Conservation (phyloP, 2,113 vertebrate species). For the Lepus timidus region DNA sequence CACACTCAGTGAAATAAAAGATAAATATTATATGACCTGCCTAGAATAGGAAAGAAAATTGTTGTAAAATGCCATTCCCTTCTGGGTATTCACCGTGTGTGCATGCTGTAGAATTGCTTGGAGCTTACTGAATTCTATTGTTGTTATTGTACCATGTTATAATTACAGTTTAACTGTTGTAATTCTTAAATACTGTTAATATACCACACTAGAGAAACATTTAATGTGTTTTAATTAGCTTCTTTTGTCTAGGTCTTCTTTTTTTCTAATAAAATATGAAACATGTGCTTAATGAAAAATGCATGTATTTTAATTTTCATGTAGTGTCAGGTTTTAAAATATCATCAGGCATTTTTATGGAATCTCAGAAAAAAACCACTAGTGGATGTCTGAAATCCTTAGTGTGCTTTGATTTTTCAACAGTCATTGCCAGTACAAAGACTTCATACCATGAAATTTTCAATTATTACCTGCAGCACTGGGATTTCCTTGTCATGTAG, state of each 20-base stretch:
- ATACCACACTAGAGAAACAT: constrained; percentile 12
- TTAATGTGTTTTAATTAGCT: constrained; percentile 62
- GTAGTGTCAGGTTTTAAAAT: neutral
- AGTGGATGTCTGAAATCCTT: neutral
- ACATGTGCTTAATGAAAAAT: constrained; percentile 51
- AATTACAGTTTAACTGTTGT: constrained; percentile 59
- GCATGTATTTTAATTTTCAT: constrained; percentile 36
- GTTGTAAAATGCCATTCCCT: constrained; percentile 71
- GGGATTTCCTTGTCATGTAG: neutral
- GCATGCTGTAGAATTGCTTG: constrained; percentile 34
- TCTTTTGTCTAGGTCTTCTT: constrained; percentile 42
- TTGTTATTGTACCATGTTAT: constrained; percentile 40
- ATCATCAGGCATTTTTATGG: neutral
- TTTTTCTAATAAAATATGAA: constrained; percentile 60
- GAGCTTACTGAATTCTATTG: constrained; percentile 56
- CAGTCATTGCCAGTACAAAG: neutral
- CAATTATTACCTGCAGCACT: neutral
- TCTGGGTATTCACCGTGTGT: constrained; percentile 65
- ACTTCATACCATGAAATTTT: neutral
- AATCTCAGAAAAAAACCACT: neutral
- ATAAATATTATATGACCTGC: constrained; percentile 83
- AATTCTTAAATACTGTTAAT: constrained; percentile 69
- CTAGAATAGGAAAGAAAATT: constrained; percentile 60
- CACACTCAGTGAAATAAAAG: constrained; percentile 79
- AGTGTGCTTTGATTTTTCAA: neutral